These are phyloP conservation scores for Cricetomys ansorgei DNA, from an alignment of 2,113 vertebrate species.

Conservation along the genomic window DNA sequence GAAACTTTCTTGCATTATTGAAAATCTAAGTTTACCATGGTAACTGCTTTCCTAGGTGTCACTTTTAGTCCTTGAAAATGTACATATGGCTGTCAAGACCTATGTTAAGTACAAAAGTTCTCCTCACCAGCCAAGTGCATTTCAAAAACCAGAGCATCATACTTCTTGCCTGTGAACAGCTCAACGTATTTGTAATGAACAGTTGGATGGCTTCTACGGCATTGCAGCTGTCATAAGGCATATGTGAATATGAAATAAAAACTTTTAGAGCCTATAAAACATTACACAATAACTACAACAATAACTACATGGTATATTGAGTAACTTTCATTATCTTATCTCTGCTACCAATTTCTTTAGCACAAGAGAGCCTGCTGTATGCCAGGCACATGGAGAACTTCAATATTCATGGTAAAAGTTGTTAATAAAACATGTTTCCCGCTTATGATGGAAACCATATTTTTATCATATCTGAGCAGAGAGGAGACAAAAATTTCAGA, in stretches of 20 bases:
- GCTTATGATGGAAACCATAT: not conserved
- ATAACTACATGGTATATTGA: not conserved
- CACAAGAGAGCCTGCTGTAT: not conserved
- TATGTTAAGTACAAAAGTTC: not conserved
- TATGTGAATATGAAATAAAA: not conserved
- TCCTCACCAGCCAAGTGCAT: not conserved
- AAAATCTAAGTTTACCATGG: constrained; percentile 64
- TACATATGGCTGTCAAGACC: not conserved
- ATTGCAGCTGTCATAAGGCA: not conserved
- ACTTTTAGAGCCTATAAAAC: not conserved
- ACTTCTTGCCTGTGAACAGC: not conserved
- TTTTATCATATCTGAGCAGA: not conserved
- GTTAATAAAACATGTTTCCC: not conserved
- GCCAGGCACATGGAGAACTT: not conserved
- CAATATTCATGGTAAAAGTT: not conserved
- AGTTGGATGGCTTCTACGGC: not conserved
- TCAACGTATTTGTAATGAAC: not conserved
- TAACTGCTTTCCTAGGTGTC: constrained; percentile 1
- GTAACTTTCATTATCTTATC: not conserved
- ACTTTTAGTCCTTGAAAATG: constrained; percentile 26
- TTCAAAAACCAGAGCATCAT: not conserved
- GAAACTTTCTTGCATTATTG: constrained; percentile 42
- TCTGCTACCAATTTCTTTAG: not conserved
- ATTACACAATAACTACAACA: not conserved
- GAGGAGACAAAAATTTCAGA: not conserved